These are phyloP conservation scores for Fistularia commersonii DNA, from an alignment of 2,797 vertebrate genomes.

Conservation along the genomic window DNA sequence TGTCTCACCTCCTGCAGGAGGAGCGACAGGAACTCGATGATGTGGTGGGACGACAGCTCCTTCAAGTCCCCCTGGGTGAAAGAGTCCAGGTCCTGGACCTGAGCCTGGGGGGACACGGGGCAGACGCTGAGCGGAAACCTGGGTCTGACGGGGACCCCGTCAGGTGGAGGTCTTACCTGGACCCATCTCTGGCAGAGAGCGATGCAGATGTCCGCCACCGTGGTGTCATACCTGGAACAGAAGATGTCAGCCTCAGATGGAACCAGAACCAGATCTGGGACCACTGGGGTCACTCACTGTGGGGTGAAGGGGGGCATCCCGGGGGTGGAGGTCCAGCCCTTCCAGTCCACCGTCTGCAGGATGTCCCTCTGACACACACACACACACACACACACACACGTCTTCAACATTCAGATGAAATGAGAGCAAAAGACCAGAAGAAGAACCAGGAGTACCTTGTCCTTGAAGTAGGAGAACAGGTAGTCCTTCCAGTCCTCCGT, in stretches of 20 bases:
- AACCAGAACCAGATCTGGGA: background rate
- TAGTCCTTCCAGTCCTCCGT: slow-evolving; percentile 91
- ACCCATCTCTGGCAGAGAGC: slow-evolving; percentile 85
- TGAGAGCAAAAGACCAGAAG: too few species aligned
- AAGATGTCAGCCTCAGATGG: too few species aligned
- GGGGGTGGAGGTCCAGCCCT: slow-evolving; percentile 88
- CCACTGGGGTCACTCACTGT: slow-evolving; percentile 65
- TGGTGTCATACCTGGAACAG: slow-evolving; percentile 85
- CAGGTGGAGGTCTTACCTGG: slow-evolving; percentile 63
- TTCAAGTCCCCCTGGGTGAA: slow-evolving; percentile 82
- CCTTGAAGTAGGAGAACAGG: slow-evolving; percentile 90
- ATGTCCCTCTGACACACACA: slow-evolving; percentile 78
- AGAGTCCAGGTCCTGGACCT: slow-evolving; percentile 77
- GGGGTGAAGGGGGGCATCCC: slow-evolving; percentile 91
- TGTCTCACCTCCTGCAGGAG: slow-evolving; percentile 83
- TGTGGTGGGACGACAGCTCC: slow-evolving; percentile 86
- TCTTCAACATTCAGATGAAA: too few species aligned
- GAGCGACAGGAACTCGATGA: slow-evolving; percentile 88
- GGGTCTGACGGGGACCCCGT: too few species aligned
- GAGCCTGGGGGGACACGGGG: slow-evolving; percentile 71
- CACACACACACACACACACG: too few species aligned
- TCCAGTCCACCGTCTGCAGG: slow-evolving; percentile 93
- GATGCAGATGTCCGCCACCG: slow-evolving; percentile 84
- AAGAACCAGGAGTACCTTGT: slow-evolving; percentile 77
- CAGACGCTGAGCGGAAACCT: background rate